Evolutionary conservation across 2,888 invertebrate genomes (phyloP), one percentile per base, ranked within the genome.

Genomic region (Ennomos erosarius): DNA sequence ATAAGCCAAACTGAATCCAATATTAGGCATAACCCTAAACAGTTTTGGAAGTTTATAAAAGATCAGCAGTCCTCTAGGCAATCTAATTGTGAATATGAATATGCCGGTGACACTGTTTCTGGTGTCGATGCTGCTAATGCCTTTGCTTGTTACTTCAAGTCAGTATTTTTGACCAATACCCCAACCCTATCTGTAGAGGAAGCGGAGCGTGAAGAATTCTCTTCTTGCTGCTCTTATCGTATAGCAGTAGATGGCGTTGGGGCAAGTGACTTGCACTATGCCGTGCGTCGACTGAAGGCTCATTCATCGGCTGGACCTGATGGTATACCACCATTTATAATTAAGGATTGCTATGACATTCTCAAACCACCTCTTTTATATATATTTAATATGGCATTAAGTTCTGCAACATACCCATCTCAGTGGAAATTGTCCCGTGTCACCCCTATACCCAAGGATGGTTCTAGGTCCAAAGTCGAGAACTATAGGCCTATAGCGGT

Each of bases 401-500:
- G 16, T 16, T 2, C 16, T 16, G 16, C 16, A 16, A 16, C 16
- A 16, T 16, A 16, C 16, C 16, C 16, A 16, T 16, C 16, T 16
- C 16, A 16, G 1, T 40, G 3, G 55, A 61, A n/a, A 34, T 5
- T 61, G 4, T 12, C 40, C 9, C 40, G 40, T 1, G 40, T 40
- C 9, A 9, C 12, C 8, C 40, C 40, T 2, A 13, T 40, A n/a
- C 40, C 40, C 4, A 40, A 40, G 9, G 12, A 13, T 16, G 16
- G 16, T 16, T 16, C 16, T 16, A 40, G 40, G 12, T 12, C 9
- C 9, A 12, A 13, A 38, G 11, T 16, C 53, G 42, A 0, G 16
- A 16, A 16, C 16, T 68, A 62, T 34, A 58, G 62, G 37, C 62
- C 62, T 9, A 59, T 64, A 10, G 64, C 64, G 1, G 59, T 67